A percentile compares a stretch with the other conserved stretches of the same genome.
Conservation (phyloP, 1,140 invertebrate genomes). For the Aphaenogaster ashmeadi region DNA sequence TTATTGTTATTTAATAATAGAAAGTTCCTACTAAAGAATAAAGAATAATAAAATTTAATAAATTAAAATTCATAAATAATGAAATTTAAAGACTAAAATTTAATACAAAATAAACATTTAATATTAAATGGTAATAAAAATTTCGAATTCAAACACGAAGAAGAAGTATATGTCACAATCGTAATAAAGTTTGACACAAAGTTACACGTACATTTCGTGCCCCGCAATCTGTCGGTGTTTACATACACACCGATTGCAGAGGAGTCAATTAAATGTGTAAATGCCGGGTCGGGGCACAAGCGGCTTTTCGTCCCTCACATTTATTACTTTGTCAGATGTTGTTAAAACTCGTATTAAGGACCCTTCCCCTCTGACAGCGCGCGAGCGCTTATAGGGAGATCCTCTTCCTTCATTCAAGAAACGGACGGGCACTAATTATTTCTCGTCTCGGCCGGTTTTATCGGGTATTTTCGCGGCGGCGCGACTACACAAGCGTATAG, state of each 20-base stretch:
- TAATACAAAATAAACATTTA: neutral
- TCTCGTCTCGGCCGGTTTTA: slow-evolving; percentile 63
- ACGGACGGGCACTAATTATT: slow-evolving; percentile 75
- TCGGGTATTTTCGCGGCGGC: slow-evolving; percentile 62
- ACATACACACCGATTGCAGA: slow-evolving; percentile 10
- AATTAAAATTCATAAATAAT: neutral
- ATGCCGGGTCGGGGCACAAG: neutral
- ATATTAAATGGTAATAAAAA: neutral
- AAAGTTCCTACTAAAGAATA: neutral
- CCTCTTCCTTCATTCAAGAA: slow-evolving; percentile 11
- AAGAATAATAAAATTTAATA: neutral
- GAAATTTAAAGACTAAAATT: slow-evolving; percentile 3
- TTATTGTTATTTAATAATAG: neutral
- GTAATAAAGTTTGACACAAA: neutral
- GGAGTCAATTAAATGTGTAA: slow-evolving; percentile 40
- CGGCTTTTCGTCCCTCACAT: slow-evolving; percentile 28
- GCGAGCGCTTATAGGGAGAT: neutral
- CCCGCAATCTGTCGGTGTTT: slow-evolving; percentile 24
- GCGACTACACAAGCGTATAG: slow-evolving; percentile 61
- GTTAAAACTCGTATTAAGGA: slow-evolving; percentile 56
- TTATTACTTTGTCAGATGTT: slow-evolving; percentile 54
- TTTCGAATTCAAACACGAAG: neutral
- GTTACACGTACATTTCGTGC: neutral
- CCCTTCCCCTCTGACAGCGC: neutral
- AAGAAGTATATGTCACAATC: no score